phyloP scores from a whole-genome alignment of 2,113 vertebrate species.

The Spheniscus mendiculus region DNA sequence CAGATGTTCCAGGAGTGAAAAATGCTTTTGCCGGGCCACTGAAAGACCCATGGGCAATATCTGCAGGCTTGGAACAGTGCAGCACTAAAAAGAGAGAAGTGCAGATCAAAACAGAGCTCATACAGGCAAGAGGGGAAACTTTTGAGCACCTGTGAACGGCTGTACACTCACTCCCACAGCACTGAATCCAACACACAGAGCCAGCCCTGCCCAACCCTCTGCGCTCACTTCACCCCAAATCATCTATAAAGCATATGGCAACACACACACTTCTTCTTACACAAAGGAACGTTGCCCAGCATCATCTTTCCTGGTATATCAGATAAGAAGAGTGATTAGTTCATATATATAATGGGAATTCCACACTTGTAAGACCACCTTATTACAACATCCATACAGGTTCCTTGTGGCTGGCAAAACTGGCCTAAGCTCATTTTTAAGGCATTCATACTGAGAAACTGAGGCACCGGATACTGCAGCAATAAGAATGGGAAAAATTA shows the following conservation, averaged over 20 bases:
- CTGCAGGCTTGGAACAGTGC: constrained; percentile 18
- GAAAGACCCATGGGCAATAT: background rate
- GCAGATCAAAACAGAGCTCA: background rate
- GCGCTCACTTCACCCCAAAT: background rate
- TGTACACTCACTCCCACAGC: background rate
- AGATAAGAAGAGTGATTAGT: background rate
- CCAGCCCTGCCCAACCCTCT: background rate
- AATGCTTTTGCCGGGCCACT: background rate
- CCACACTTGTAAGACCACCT: background rate
- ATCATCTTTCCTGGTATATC: background rate
- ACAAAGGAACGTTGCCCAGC: background rate
- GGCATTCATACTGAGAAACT: background rate
- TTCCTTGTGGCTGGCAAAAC: background rate
- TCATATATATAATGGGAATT: background rate
- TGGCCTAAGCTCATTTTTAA: background rate
- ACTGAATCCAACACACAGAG: background rate
- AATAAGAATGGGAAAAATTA: background rate
- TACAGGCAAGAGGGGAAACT: background rate
- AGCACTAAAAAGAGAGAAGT: background rate
- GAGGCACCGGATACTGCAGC: background rate
- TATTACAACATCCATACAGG: background rate
- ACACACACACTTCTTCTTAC: background rate
- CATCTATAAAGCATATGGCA: background rate
- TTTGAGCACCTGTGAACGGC: background rate
- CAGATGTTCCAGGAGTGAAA: constrained; percentile 7